Conservation (phyloP, 2,113 vertebrate genomes). For the Saccopteryx leptura region DNA sequence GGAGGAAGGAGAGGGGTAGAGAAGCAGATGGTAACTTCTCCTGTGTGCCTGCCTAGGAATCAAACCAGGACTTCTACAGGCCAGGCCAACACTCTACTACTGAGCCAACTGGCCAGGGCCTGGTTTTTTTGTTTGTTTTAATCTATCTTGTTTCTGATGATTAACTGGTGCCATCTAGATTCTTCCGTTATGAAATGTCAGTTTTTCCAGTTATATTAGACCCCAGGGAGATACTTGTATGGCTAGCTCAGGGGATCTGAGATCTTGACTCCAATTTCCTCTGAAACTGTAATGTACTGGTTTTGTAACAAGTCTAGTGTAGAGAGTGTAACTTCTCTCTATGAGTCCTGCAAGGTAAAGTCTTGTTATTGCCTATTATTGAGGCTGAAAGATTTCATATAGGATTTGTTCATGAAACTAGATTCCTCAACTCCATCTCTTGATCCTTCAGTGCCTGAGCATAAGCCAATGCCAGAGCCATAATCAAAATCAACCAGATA, state of each 20-base stretch:
- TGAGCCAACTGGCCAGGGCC: too few species aligned
- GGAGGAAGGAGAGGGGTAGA: too few species aligned
- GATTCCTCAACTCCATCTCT: not conserved
- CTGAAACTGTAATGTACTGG: not conserved
- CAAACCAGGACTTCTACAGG: too few species aligned
- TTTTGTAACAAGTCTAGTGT: not conserved
- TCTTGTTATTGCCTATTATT: not conserved
- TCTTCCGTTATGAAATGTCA: not conserved
- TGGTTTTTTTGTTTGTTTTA: not conserved
- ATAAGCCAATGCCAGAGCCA: not conserved
- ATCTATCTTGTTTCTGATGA: not conserved
- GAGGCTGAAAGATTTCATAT: not conserved
- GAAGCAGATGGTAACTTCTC: too few species aligned
- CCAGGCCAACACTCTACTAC: too few species aligned
- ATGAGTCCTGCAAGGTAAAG: not conserved
- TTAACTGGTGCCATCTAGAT: not conserved
- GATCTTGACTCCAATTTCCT: not conserved
- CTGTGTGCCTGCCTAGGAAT: too few species aligned
- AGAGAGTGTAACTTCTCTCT: not conserved
- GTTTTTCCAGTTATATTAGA: not conserved
- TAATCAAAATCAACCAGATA: not conserved
- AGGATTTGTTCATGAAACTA: not conserved
- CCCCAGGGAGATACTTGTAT: not conserved
- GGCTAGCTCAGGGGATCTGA: not conserved
- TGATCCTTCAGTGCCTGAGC: not conserved